A percentile compares a stretch with the other conserved stretches of the same genome.
Evolutionary conservation across 2,797 vertebrate species (phyloP).

Genomic region (Knipowitschia caucasica): DNA sequence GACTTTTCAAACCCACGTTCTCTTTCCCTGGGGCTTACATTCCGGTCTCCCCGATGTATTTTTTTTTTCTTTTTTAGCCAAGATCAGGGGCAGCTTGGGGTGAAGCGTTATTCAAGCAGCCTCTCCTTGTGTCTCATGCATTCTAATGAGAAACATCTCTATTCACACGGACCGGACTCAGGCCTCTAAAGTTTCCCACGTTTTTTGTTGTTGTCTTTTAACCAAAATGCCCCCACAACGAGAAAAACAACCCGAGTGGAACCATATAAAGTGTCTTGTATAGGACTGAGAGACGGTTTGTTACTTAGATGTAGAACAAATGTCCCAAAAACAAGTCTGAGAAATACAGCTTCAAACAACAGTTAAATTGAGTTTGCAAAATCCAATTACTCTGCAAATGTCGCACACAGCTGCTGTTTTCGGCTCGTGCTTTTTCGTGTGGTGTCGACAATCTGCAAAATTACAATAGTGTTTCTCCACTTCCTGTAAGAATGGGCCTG

Average conservation of each 20-base stretch:
- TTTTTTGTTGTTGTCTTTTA: slow-evolving; percentile 21
- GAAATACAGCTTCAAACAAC: too few relatives aligned
- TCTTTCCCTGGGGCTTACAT: slow-evolving; percentile 35
- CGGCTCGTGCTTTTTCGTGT: too few relatives aligned
- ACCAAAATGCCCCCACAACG: slow-evolving; percentile 7
- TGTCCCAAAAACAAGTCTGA: too few relatives aligned
- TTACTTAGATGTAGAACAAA: too few relatives aligned
- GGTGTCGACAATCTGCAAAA: too few relatives aligned
- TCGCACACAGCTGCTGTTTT: too few relatives aligned
- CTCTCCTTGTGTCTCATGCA: slow-evolving; percentile 61
- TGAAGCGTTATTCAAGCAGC: slow-evolving; percentile 52
- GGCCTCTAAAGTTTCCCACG: slow-evolving; percentile 49
- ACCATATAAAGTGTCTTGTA: background rate
- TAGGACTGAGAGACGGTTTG: background rate
- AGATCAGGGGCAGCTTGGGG: slow-evolving; percentile 20
- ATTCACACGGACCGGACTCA: slow-evolving; percentile 41
- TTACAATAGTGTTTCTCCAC: too few relatives aligned
- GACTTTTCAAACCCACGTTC: slow-evolving; percentile 25
- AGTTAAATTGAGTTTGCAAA: too few relatives aligned
- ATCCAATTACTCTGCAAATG: too few relatives aligned
- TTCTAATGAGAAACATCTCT: slow-evolving; percentile 67
- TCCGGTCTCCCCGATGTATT: slow-evolving; percentile 18
- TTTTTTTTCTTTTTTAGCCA: slow-evolving; percentile 9
- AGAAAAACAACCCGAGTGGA: background rate
- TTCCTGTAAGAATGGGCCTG: too few relatives aligned